Evolutionary conservation across 2,888 invertebrate species (phyloP).

Genomic region (Lepidocyrtoides sp.): DNA sequence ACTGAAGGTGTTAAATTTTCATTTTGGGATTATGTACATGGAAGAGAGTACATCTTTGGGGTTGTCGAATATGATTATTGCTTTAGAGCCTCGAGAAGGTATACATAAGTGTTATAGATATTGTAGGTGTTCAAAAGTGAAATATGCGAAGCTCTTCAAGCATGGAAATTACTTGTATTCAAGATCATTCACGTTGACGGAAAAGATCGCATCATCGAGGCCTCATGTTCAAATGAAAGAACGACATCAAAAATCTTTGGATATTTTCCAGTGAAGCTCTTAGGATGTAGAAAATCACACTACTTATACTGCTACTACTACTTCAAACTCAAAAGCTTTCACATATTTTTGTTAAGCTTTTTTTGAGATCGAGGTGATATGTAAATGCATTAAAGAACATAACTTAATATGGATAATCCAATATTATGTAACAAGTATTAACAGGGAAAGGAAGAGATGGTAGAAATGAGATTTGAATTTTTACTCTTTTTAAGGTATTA

Average conservation of each 20-base stretch:
- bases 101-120: no score
- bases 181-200: conserved; percentile 13
- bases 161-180: conserved; percentile 64
- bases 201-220: not conserved
- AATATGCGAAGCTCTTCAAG: conserved; percentile 38
- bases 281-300: no score
- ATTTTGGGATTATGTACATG: not conserved
- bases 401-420: conserved; percentile 17
- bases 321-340: not conserved
- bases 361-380: conserved; percentile 51
- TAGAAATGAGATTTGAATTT: conserved; percentile 41
- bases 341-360: not conserved
- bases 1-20: conserved; percentile 19
- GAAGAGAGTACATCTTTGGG: not conserved
- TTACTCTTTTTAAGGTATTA: conserved; percentile 49
- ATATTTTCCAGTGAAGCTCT: conserved; percentile 40
- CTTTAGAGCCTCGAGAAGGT: no score
- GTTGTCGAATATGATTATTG: not conserved
- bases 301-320: no score
- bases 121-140: conserved; percentile 9
- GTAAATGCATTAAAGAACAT: conserved; percentile 45
- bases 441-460: not conserved
- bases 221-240: not conserved
- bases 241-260: conserved; percentile 4
- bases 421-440: conserved; percentile 45